Evolutionary conservation across 1,140 invertebrate genomes (phyloP).

Genomic region (Oppia nitens): DNA sequence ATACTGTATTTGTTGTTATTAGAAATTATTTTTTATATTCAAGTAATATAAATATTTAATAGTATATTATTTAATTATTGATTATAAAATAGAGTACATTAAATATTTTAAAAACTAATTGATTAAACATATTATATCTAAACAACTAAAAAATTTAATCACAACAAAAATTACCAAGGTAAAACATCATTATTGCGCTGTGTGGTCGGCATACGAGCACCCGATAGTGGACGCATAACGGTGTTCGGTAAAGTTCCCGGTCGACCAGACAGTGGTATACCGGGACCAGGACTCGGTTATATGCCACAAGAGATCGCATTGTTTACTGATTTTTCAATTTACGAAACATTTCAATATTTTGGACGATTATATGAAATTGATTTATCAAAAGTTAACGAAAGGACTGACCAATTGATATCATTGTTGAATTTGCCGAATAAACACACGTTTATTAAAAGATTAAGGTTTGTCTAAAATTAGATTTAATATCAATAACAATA

Average conservation of each 20-base stretch:
- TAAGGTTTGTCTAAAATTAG: no score
- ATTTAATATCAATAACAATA: no score
- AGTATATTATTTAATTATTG: no score
- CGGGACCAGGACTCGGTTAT: conserved; percentile 24
- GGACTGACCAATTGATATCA: conserved; percentile 66
- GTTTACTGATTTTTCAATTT: conserved; percentile 82
- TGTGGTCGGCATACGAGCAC: conserved; percentile 8
- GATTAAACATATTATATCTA: no score
- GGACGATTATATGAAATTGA: conserved; percentile 82
- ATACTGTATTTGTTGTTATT: no score
- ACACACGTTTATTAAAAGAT: conserved; percentile 19
- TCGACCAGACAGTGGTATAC: conserved; percentile 20
- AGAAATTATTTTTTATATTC: no score
- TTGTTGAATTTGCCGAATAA: conserved; percentile 61
- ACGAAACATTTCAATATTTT: conserved; percentile 86
- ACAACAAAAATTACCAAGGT: conserved; percentile 13
- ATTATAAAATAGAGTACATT: no score
- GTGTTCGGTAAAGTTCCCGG: conserved; percentile 1
- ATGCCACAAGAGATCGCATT: conserved; percentile 70
- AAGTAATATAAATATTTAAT: no score
- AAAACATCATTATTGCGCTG: conserved; percentile 18
- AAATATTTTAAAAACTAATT: no score
- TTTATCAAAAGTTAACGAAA: conserved; percentile 31
- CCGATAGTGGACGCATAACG: conserved; percentile 7
- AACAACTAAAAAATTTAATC: no score